These are phyloP conservation scores for Porites lobata DNA, from an alignment of 92 coral and sea anemone genomes.

Conservation along the genomic window DNA sequence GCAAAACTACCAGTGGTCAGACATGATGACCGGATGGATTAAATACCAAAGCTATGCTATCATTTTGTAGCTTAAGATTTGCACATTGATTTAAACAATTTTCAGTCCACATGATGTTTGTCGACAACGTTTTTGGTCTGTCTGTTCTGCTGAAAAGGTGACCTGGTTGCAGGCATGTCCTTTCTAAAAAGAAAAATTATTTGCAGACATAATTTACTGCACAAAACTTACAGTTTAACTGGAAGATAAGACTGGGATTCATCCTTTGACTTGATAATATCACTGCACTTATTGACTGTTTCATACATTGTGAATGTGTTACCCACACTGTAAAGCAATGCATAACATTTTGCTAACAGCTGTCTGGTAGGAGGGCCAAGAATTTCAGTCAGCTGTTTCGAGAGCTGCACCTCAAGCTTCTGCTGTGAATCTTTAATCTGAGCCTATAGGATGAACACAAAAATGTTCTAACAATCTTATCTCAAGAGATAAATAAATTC, in stretches of 20 bases:
- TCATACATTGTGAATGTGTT: constrained; percentile 87
- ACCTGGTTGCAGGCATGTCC: too few species aligned
- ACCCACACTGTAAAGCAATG: constrained; percentile 87
- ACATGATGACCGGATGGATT: too few species aligned
- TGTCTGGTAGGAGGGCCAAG: constrained; percentile 99
- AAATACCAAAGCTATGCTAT: too few species aligned
- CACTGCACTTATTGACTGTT: constrained; percentile 92
- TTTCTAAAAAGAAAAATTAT: too few species aligned
- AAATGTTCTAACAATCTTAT: neutral
- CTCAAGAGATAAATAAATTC: neutral
- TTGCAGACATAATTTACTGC: too few species aligned
- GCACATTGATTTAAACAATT: too few species aligned
- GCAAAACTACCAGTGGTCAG: too few species aligned
- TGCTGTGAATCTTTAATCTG: constrained; percentile 88
- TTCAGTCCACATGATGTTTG: too few species aligned
- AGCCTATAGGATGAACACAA: constrained; percentile 47
- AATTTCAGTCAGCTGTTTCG: constrained; percentile 83
- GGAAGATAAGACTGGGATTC: constrained; percentile 91
- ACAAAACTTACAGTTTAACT: constrained; percentile 90
- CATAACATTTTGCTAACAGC: constrained; percentile 92
- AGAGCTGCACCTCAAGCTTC: constrained; percentile 85
- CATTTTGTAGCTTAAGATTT: too few species aligned
- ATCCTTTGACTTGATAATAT: constrained; percentile 90
- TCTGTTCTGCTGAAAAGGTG: too few species aligned
- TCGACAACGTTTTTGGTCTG: too few species aligned